These are phyloP conservation scores for Astyanax mexicanus DNA, from an alignment of 2,797 vertebrate genomes.

Conservation along the genomic window DNA sequence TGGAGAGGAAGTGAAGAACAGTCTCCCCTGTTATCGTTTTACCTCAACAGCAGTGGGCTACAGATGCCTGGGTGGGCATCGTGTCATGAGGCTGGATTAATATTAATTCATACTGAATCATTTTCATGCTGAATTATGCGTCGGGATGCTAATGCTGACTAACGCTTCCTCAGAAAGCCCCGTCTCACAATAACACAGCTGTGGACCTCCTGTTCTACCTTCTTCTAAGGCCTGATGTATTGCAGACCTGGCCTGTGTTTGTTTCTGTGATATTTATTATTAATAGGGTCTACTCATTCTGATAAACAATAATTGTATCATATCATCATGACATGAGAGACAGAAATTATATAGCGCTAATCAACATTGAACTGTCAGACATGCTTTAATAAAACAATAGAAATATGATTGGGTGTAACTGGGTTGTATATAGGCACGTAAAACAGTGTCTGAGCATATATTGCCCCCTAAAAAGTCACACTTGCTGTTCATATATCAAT, in stretches of 20 bases:
- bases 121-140: conserved; percentile 3
- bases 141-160: conserved; percentile 31
- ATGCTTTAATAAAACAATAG: too few species aligned
- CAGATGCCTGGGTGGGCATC: neutral
- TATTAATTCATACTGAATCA: conserved; percentile 32
- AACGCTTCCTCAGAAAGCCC: conserved; percentile 15
- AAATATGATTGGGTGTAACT: too few species aligned
- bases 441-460: too few species aligned
- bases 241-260: too few species aligned
- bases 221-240: neutral
- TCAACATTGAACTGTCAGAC: too few species aligned
- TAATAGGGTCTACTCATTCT: too few species aligned
- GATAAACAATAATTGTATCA: too few species aligned
- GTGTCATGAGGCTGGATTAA: conserved; percentile 27
- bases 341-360: too few species aligned
- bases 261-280: neutral
- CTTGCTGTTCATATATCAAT: too few species aligned
- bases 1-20: neutral
- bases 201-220: neutral
- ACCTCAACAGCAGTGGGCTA: neutral
- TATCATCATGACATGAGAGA: too few species aligned
- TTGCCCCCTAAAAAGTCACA: too few species aligned
- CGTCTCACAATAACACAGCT: conserved; percentile 25
- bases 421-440: too few species aligned
- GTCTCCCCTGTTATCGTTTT: neutral